Percentiles rank a stretch among this genome's conserved stretches.
Evolutionary conservation across 2,113 vertebrate genomes (phyloP).

Genomic region (Colistium nudipinnis): DNA sequence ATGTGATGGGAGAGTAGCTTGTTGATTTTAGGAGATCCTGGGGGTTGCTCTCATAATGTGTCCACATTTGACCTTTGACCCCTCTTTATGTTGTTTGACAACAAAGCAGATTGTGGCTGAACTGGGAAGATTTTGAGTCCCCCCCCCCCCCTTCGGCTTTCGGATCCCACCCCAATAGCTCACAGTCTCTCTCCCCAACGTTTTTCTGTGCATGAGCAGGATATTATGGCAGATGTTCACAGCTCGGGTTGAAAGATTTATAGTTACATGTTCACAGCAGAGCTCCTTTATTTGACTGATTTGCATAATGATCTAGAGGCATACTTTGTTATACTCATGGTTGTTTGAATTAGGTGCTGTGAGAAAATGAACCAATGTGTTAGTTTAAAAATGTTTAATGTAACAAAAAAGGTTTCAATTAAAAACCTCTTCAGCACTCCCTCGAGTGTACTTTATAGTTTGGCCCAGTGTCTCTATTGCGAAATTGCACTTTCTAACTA

Average conservation of each 20-base stretch:
- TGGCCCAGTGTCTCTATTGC: no score
- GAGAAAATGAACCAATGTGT: no score
- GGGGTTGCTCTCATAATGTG: constrained; percentile 45
- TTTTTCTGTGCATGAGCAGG: neutral
- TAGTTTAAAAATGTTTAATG: no score
- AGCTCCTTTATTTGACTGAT: no score
- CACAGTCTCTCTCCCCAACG: neutral
- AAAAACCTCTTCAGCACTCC: constrained; percentile 7
- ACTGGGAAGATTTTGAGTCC: constrained; percentile 5
- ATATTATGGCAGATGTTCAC: constrained; percentile 1
- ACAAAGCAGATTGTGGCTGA: constrained; percentile 40
- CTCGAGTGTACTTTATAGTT: no score
- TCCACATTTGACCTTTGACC: constrained; percentile 63
- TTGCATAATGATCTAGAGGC: no score
- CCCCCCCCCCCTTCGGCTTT: neutral
- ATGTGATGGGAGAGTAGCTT: constrained; percentile 50
- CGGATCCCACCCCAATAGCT: constrained; percentile 35
- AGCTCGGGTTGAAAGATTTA: constrained; percentile 29
- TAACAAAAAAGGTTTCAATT: no score
- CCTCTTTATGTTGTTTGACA: constrained; percentile 57
- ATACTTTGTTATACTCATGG: no score
- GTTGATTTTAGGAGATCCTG: constrained; percentile 64
- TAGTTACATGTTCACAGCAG: neutral
- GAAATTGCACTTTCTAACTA: neutral
- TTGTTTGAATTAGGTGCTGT: no score